Evolutionary conservation across 2,113 vertebrate genomes (phyloP).

Genomic region (Nesogale talazaci): DNA sequence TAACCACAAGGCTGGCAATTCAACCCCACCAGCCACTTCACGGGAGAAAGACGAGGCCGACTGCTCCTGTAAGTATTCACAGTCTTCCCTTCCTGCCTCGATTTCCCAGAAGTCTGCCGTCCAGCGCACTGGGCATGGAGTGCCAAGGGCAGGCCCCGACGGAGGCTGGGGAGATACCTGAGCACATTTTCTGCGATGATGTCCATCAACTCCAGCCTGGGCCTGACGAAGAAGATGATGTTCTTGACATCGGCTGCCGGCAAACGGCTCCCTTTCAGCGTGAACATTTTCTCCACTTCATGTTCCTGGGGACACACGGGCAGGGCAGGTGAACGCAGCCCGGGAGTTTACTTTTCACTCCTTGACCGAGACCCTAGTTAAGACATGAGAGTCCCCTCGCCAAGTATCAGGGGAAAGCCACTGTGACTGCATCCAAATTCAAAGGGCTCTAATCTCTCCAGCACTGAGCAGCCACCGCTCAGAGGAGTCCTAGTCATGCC

Average conservation of each 20-base stretch:
- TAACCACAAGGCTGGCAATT: neutral
- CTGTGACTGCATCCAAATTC: neutral
- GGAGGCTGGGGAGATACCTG: slow-evolving; percentile 84
- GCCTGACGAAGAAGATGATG: slow-evolving; percentile 97
- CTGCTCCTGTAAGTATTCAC: neutral
- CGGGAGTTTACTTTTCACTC: neutral
- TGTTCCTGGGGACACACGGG: slow-evolving; percentile 90
- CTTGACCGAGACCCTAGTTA: neutral
- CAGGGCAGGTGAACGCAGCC: neutral
- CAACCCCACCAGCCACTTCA: neutral
- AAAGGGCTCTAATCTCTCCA: neutral
- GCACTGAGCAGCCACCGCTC: neutral
- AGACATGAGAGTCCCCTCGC: no score
- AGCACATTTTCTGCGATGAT: slow-evolving; percentile 96
- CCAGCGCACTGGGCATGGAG: neutral
- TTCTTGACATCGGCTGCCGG: slow-evolving; percentile 96
- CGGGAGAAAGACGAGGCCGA: neutral
- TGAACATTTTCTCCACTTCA: slow-evolving; percentile 99
- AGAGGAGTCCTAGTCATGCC: neutral
- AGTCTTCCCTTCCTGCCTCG: neutral
- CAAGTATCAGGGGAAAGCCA: neutral
- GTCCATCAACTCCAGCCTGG: slow-evolving; percentile 96
- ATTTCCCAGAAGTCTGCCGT: neutral
- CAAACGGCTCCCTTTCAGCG: slow-evolving; percentile 93
- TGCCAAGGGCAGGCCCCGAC: neutral